A percentile compares a stretch with the other conserved stretches of the same genome.
Evolutionary conservation across 2,797 vertebrate genomes (phyloP).

Genomic region (Lepidocolaptes lacrymiger): DNA sequence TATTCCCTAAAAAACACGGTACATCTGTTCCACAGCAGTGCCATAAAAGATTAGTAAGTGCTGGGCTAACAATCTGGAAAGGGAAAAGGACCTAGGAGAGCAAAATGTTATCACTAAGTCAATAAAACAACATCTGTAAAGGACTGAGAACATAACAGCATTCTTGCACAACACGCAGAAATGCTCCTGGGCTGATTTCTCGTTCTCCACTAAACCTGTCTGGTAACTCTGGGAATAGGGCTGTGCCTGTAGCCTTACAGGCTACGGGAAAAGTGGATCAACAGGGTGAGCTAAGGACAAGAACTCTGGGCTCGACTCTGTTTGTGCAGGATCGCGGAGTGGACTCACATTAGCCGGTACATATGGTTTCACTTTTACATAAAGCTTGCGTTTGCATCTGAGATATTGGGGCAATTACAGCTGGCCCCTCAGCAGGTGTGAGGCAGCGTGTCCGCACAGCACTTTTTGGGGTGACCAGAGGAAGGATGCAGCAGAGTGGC

Average conservation of each 20-base stretch:
- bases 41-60: conserved; percentile 10
- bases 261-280: conserved; percentile 40
- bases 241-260: neutral
- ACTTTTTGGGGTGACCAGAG: neutral
- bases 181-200: neutral
- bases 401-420: neutral
- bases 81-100: conserved; percentile 20
- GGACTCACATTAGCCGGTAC: neutral
- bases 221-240: neutral
- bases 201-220: conserved; percentile 41
- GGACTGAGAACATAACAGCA: neutral
- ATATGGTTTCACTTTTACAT: conserved; percentile 40
- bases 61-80: conserved; percentile 30
- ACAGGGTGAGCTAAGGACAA: conserved; percentile 63
- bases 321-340: neutral
- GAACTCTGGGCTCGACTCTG: neutral
- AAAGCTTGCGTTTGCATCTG: neutral
- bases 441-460: neutral
- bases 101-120: conserved; percentile 41
- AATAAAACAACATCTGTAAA: conserved; percentile 39
- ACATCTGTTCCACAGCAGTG: conserved; percentile 8
- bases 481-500: neutral
- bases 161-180: conserved; percentile 1
- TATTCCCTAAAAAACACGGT: neutral
- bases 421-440: neutral